Conservation (phyloP, 2,888 invertebrate genomes). For the Synanthedon andrenaeformis region DNA sequence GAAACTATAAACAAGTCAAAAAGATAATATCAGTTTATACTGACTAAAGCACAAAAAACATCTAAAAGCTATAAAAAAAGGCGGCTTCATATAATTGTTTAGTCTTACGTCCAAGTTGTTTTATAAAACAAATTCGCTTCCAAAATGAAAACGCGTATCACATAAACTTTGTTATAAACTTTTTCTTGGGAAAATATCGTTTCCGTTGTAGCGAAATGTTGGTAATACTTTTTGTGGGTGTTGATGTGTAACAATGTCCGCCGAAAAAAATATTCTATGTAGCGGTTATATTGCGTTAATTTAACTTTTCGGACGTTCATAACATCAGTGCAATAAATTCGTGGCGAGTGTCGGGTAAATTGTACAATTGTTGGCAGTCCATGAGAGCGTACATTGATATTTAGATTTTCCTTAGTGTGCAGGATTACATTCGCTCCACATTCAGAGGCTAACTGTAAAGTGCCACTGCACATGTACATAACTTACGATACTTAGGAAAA, state of each 20-base stretch:
- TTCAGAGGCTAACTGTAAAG: too few relatives aligned
- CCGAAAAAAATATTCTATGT: constrained; percentile 2
- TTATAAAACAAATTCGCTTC: background rate
- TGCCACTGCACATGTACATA: too few relatives aligned
- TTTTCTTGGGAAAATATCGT: background rate
- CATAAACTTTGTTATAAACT: background rate
- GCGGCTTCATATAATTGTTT: background rate
- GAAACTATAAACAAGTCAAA: too few relatives aligned
- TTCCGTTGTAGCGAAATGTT: background rate
- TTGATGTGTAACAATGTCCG: background rate
- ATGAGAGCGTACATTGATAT: too few relatives aligned
- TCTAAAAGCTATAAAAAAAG: background rate
- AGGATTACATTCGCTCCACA: too few relatives aligned
- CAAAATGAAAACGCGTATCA: background rate
- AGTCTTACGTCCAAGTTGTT: background rate
- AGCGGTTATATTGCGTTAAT: constrained; percentile 20
- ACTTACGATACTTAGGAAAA: too few relatives aligned
- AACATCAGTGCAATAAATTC: constrained; percentile 13
- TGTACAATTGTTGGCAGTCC: background rate
- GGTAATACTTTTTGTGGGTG: background rate
- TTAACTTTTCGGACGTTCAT: constrained; percentile 18
- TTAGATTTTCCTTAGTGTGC: too few relatives aligned
- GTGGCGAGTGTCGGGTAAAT: constrained; percentile 1
- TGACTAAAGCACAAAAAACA: too few relatives aligned
- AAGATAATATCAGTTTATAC: too few relatives aligned